A percentile compares a stretch with the other conserved stretches of the same genome.
Evolutionary conservation across 2,888 invertebrate genomes (phyloP).

Genomic region (Drosophila aldrichi): DNA sequence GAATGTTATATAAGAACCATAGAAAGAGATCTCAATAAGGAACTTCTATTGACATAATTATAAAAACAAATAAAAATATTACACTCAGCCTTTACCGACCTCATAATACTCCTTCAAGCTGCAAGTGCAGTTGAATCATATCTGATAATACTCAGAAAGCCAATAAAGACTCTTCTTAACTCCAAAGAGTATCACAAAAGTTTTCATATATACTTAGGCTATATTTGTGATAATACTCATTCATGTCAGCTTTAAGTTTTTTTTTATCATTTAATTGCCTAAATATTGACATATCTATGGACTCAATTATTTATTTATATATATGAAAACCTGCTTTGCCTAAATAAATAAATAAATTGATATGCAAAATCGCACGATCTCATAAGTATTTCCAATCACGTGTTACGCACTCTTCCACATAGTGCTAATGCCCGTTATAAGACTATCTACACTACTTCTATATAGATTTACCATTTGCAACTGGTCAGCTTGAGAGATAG

Average conservation of each 20-base stretch:
- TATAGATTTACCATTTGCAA: conserved; percentile 16
- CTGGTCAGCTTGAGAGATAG: conserved; percentile 50
- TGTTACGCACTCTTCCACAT: neutral
- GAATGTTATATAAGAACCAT: too few species aligned
- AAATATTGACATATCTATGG: neutral
- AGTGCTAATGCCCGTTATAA: neutral
- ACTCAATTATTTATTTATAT: neutral
- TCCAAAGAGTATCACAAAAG: too few species aligned
- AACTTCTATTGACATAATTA: neutral
- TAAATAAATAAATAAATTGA: too few species aligned
- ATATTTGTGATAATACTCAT: neutral
- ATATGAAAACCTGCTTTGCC: too few species aligned
- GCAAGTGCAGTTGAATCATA: too few species aligned
- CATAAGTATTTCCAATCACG: neutral
- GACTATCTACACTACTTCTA: conserved; percentile 9
- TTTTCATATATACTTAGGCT: neutral
- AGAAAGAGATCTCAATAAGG: too few species aligned
- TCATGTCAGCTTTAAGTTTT: neutral
- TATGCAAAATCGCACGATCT: neutral
- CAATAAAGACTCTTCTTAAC: too few species aligned
- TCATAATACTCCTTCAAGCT: too few species aligned
- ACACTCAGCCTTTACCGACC: too few species aligned
- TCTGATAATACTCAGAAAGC: too few species aligned
- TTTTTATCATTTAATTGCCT: neutral
- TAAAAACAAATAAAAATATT: neutral